Evolutionary conservation across 2,113 vertebrate species (phyloP).

Genomic region (human (Homo sapiens)): GRCh38 chr1:33390001-33390500

Average conservation of each 20-base stretch:
- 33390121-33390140: not conserved
- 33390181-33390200: not conserved
- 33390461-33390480: not conserved
- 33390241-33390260: not conserved
- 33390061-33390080: not conserved
- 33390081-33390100: not conserved
- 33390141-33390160: fast-evolving
- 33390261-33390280: not conserved
- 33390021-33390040: constrained; percentile 12
- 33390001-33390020: not conserved
- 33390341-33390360: not conserved
- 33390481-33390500: not conserved
- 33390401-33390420: not conserved
- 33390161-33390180: not conserved
- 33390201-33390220: not conserved
- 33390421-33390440: not conserved
- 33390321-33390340: not conserved
- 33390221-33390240: not conserved
- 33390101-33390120: not conserved
- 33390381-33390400: not conserved
- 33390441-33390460: not conserved
- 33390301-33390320: not conserved
- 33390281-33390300: not conserved
- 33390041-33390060: not conserved
- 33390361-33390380: not conserved